Conservation (phyloP, 2,113 vertebrate species). For the Perca schrenkii region DNA sequence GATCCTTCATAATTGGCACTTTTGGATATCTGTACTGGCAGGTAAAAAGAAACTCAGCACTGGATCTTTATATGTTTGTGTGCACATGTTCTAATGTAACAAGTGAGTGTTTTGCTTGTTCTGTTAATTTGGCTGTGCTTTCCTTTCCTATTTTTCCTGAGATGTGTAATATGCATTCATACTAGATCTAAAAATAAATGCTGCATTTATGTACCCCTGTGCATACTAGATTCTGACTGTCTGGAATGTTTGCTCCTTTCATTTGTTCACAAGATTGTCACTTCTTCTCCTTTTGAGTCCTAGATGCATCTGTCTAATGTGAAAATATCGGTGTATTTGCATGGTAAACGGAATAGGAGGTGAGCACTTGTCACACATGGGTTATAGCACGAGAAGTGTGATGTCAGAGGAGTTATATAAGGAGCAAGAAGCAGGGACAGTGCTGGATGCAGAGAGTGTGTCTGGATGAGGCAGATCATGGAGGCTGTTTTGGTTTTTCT, state of each 20-base stretch:
- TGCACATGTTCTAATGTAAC: slow-evolving; percentile 49
- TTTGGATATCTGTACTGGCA: slow-evolving; percentile 66
- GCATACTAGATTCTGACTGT: neutral
- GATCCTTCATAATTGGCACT: slow-evolving; percentile 63
- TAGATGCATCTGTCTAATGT: neutral
- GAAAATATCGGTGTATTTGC: slow-evolving; percentile 16
- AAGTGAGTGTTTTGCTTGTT: slow-evolving; percentile 50
- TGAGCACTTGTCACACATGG: slow-evolving; percentile 75
- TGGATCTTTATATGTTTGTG: slow-evolving; percentile 27
- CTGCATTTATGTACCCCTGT: slow-evolving; percentile 12
- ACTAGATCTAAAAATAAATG: slow-evolving; percentile 50
- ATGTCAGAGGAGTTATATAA: slow-evolving; percentile 83
- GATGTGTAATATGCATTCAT: slow-evolving; percentile 21
- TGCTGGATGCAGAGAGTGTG: slow-evolving; percentile 69
- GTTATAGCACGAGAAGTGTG: slow-evolving; percentile 72
- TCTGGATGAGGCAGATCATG: slow-evolving; percentile 61
- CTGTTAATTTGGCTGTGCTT: slow-evolving; percentile 11
- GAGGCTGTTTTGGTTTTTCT: slow-evolving; percentile 61
- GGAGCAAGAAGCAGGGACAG: slow-evolving; percentile 73
- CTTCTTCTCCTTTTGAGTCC: neutral
- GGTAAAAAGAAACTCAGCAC: slow-evolving; percentile 65
- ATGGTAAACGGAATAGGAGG: slow-evolving; percentile 38
- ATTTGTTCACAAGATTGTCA: slow-evolving; percentile 1
- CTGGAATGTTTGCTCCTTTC: slow-evolving; percentile 1
- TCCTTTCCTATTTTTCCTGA: neutral